Percentiles rank a stretch among this genome's conserved stretches.
phyloP scores from a whole-genome alignment of 2,888 invertebrate species.

The Drosophila formosana region DNA sequence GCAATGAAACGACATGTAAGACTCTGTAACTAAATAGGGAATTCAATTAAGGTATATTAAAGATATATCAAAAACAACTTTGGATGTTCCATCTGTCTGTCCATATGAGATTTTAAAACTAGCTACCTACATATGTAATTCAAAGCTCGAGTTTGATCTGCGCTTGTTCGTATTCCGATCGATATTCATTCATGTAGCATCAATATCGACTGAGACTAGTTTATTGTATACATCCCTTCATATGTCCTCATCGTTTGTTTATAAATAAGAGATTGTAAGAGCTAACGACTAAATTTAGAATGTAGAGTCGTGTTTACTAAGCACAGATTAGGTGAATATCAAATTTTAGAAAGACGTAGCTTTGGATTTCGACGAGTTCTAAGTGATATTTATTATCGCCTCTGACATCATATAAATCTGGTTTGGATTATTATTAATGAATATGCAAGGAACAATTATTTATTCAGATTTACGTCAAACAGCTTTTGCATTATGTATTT shows the following conservation, averaged over 20 bases:
- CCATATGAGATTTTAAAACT: no score
- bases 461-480: background rate
- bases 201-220: no score
- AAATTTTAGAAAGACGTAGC: background rate
- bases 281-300: background rate
- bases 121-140: no score
- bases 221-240: no score
- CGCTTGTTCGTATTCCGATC: no score
- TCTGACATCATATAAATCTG: background rate
- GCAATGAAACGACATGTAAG: background rate
- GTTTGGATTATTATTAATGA: background rate
- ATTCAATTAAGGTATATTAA: background rate
- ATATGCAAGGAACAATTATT: background rate
- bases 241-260: no score
- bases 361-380: background rate
- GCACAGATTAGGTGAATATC: background rate
- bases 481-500: no score
- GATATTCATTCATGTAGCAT: no score
- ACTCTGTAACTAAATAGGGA: background rate
- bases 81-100: no score
- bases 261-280: background rate
- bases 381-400: background rate
- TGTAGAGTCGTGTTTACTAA: background rate
- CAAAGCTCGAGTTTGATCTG: no score
- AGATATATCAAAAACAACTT: no score